Base-by-base conservation (phyloP, 2,888 invertebrate species). In the Tetanocera ferruginea region DNA sequence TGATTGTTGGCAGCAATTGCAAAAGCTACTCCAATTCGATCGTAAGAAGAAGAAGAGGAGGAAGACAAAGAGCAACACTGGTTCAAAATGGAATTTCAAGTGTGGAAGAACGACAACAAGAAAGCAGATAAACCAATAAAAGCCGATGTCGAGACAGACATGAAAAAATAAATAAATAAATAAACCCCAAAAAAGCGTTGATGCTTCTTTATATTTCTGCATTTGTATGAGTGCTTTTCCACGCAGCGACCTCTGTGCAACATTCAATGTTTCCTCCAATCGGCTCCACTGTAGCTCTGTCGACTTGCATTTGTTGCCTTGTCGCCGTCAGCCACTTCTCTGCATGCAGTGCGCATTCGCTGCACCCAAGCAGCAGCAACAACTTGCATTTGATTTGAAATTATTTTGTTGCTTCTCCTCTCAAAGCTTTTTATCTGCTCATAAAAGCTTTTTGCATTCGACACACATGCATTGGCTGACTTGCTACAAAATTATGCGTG, bases 221-320 rank as follows among this genome's bases (percentile, higher is more conserved):
- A 43, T 43, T 19, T 49, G 31, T 52, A 51, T 62, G 55, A 28
- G 55, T n/a, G 25, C 60, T 14, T 49, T 37, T 43, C 55, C 51
- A 71, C 17, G 64, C 23, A n/a, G 25, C 71, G n/a, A n/a, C 23
- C 43, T 2, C 62, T 49, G 55, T 49, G 55, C 66, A n/a, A 70
- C 14, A 23, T 60, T 11, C 23, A 60, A 19, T 6, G 19, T 23
- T 23, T 6, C 8, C 19, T 8, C 19, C 55, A 55, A 19, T 28
- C 25, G 23, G 25, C 9, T 25, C 25, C 57, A 60, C 57, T 11
- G 11, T 28, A 9, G 57, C 57, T 14, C 37, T 37, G 37, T 23
- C 14, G 11, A 11, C 25, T 57, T 25, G 57, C 55, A 55, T 57
- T 60, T 60, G 25, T 19, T 14, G 25, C 25, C 25, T 43, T 43